Base-by-base conservation (phyloP, 2,797 vertebrate species). In the Coregonus ussuriensis region DNA sequence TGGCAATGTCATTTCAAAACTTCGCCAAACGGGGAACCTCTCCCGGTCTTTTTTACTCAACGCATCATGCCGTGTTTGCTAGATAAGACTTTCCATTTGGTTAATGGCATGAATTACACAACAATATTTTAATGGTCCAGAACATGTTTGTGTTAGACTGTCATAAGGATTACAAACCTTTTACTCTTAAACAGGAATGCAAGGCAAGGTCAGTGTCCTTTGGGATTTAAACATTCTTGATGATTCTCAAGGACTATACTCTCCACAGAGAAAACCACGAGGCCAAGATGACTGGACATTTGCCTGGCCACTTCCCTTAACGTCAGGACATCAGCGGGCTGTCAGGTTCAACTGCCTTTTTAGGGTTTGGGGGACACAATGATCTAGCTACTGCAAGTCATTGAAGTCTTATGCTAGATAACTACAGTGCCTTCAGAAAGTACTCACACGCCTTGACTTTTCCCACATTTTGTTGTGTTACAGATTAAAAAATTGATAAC, bases 61-160 rank as follows among this genome's bases (percentile, higher is more conserved):
- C 1, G 47, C 33, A 77, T 83, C 72, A 35, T n/a, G 21, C 78
- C 47, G 13, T 71, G 70, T 71, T 47, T 5, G 5, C 69, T 41
- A 4, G 78, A 67, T 53, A 84, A 83, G 71, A 79, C 31, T 83
- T 87, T 88, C 83, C 74, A 84, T 84, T 83, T 66, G 78, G 74
- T 72, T 73, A 79, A 82, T 73, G 41, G 71, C 77, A 78, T 79
- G 72, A 88, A 83, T 77, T 86, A 75, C 78, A 84, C 69, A 77
- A 85, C 47, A 71, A 69, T 71, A 77, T 84, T 85, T 84, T 66
- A 84, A 84, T 84, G 77, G 72, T 72, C 79, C 79, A 84, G 79
- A 82, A 74, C 80, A 65, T 83, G 80, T 86, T 89, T 86, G 86
- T 84, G 78, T 86, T 83, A 86, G 69, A 81, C 29, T 79, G 84